Percentiles rank a stretch among this genome's conserved stretches.
These are phyloP conservation scores for Hippocampus comes DNA, from an alignment of 2,113 vertebrate genomes.

Conservation along the genomic window DNA sequence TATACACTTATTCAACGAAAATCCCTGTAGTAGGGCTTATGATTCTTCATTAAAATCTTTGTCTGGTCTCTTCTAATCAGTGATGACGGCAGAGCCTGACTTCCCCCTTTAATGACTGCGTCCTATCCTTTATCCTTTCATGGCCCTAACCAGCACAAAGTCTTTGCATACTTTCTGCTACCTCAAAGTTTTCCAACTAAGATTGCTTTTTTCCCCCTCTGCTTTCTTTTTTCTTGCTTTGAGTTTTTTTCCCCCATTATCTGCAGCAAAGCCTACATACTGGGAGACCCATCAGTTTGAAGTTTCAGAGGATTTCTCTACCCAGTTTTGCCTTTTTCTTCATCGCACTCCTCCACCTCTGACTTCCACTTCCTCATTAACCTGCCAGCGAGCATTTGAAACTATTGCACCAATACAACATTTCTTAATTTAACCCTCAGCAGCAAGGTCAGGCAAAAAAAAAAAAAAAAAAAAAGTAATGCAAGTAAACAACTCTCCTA, in stretches of 20 bases:
- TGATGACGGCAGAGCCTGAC: slow-evolving; percentile 5
- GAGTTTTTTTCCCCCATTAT: neutral
- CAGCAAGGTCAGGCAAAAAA: slow-evolving; percentile 20
- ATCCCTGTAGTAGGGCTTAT: slow-evolving; percentile 16
- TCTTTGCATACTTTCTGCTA: slow-evolving; percentile 3
- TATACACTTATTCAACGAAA: slow-evolving; percentile 13
- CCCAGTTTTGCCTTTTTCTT: slow-evolving; percentile 14
- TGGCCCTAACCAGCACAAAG: neutral
- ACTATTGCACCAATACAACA: slow-evolving; percentile 52
- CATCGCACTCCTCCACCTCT: neutral
- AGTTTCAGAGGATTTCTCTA: slow-evolving; percentile 14
- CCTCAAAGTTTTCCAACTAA: neutral
- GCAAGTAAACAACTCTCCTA: slow-evolving; percentile 25
- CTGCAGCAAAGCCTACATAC: neutral
- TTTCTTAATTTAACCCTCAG: slow-evolving; percentile 57
- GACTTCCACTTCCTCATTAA: neutral
- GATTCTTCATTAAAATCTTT: slow-evolving; percentile 13
- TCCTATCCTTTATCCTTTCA: slow-evolving; percentile 18
- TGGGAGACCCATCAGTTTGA: slow-evolving; percentile 14
- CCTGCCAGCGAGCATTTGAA: slow-evolving; percentile 28
- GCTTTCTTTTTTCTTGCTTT: neutral
- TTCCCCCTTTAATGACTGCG: slow-evolving; percentile 7
- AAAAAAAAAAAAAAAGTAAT: neutral
- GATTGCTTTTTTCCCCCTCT: slow-evolving; percentile 17
- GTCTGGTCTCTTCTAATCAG: slow-evolving; percentile 22